These are phyloP conservation scores for Acanthaster planci DNA, from an alignment of 35 echinoderm and acorn worm genomes.

Conservation along the genomic window DNA sequence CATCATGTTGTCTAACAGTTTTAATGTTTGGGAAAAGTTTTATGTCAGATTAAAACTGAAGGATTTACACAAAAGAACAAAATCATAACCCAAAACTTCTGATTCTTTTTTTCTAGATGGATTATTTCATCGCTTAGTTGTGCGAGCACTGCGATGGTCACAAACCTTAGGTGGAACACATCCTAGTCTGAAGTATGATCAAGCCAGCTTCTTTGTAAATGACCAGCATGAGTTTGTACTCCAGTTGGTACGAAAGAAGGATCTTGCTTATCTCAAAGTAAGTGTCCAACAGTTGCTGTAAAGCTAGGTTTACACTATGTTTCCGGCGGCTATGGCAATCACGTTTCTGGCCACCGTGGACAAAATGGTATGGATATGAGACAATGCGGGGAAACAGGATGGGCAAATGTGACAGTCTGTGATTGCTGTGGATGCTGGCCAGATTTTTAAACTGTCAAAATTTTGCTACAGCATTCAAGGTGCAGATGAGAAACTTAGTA, in stretches of 20 bases:
- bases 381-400: neutral
- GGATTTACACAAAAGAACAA: no score
- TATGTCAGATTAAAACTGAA: no score
- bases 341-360: neutral
- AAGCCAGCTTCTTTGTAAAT: neutral
- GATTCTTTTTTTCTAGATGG: constrained; percentile 24
- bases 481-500: no score
- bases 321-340: neutral
- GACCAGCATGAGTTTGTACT: neutral
- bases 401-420: no score
- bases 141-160: constrained; percentile 46
- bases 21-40: no score
- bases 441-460: neutral
- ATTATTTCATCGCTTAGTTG: constrained; percentile 51
- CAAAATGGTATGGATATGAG: neutral
- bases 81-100: no score
- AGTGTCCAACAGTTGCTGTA: no score
- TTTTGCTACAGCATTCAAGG: no score
- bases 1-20: no score
- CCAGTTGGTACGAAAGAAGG: neutral
- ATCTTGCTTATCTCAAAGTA: constrained; percentile 6
- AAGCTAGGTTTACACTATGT: neutral
- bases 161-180: constrained; percentile 24
- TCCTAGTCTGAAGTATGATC: neutral
- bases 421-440: neutral